Evolutionary conservation across 2,797 vertebrate species (phyloP), one percentile per base, ranked within the genome.

Genomic region (Sarcoramphus papa): DNA sequence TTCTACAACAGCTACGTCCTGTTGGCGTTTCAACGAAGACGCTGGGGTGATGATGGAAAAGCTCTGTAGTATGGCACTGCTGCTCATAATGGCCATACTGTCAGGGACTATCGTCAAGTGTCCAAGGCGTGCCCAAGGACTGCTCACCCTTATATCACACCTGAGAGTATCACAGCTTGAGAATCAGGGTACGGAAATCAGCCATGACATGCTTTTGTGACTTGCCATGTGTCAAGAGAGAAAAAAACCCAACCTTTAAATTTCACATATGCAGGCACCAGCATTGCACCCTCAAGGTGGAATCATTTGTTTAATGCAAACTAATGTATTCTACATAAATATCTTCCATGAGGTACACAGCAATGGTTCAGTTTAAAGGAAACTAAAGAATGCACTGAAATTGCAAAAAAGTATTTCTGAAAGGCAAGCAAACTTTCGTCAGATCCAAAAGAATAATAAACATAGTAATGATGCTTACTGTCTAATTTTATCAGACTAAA

Each of bases 71-170:
- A 14, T 7, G 35, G 40, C n/a, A 48, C 21, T 5, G 4, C n/a
- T 62, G 28, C 57, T 45, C 4, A 0, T 12, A 63, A n/a, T 0
- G 5, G 30, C 40, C 28, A 13, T 12, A 30, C 16, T 21, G 25
- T 8, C n/a, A 86, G 9, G n/a, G n/a, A 22, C 15, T 19, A 33
- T 8, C 19, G 20, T 22, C 30, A 70, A 45, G 9, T 1, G 8
- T 28, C 53, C 7, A 6, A 17, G 40, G 33, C 10, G 53, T 41
- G 27, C 41, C 9, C 37, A 48, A 24, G 25, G n/a, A 40, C 59
- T 33, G 37, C 30, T 70, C 37, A 59, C 10, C 41, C 35, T 40
- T 41, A 2, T 8, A 31, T n/a, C 28, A 25, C 30, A 18, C 5
- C 51, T 65, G 23, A 65, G 27, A 57, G 19, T 27, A 47, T 16